Evolutionary conservation across 2,113 vertebrate species (phyloP).

Genomic region (Athene cunicularia): DNA sequence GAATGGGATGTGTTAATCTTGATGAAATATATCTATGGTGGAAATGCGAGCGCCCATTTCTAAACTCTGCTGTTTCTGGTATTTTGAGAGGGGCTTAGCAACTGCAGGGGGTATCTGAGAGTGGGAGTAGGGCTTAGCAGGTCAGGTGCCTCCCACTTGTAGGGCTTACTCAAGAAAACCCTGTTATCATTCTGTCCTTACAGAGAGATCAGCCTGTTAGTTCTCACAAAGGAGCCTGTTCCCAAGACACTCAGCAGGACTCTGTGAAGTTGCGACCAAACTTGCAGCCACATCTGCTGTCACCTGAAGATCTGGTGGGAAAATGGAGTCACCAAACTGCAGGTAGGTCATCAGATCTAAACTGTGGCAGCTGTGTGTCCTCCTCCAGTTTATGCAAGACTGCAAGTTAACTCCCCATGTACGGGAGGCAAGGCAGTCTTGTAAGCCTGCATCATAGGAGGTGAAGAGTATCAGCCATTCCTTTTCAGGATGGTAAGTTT

Average conservation of each 20-base stretch:
- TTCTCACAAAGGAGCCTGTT: background rate
- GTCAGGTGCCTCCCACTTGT: background rate
- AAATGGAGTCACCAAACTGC: background rate
- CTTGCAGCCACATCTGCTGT: background rate
- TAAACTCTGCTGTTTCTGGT: background rate
- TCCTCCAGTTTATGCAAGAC: background rate
- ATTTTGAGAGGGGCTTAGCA: background rate
- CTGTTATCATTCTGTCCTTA: background rate
- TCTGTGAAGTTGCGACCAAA: background rate
- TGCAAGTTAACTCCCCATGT: background rate
- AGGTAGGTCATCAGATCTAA: background rate
- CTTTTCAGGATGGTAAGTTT: background rate
- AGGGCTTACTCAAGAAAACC: background rate
- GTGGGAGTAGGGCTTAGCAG: background rate
- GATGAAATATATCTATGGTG: background rate
- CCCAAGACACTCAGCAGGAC: background rate
- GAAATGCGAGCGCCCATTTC: background rate
- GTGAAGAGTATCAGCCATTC: background rate
- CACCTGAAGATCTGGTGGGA: background rate
- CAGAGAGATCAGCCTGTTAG: background rate
- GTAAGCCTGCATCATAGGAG: background rate
- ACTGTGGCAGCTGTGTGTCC: background rate
- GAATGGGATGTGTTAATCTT: background rate
- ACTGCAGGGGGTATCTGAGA: background rate
- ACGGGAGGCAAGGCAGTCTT: background rate